Evolutionary conservation across 2,888 invertebrate genomes (phyloP).

Genomic region (Nymphalis c-album): DNA sequence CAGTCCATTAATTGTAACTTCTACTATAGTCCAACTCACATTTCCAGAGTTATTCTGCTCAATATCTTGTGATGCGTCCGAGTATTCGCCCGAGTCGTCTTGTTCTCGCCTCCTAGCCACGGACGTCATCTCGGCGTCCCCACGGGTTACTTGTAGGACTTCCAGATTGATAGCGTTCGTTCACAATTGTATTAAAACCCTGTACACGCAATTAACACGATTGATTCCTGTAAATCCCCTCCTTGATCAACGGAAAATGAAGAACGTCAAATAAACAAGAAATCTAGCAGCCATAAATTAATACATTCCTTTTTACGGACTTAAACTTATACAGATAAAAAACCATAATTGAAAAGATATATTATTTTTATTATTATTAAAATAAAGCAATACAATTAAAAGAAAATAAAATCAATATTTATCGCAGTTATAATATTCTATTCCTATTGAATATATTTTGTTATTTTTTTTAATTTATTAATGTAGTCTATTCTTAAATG

Average conservation of each 20-base stretch:
- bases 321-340: slow-evolving; percentile 21
- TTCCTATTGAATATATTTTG: too few relatives aligned
- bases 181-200: slow-evolving; percentile 45
- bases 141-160: slow-evolving; percentile 68
- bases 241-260: slow-evolving; percentile 61
- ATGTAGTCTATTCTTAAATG: too few relatives aligned
- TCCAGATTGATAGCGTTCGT: slow-evolving; percentile 70
- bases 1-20: slow-evolving; percentile 42
- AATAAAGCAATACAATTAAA: too few relatives aligned
- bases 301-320: slow-evolving; percentile 53
- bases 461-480: too few relatives aligned
- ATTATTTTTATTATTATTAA: too few relatives aligned
- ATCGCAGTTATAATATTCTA: too few relatives aligned
- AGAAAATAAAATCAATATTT: too few relatives aligned
- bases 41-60: slow-evolving; percentile 71
- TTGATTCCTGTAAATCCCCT: slow-evolving; percentile 61
- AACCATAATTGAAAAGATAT: neutral
- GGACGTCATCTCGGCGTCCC: slow-evolving; percentile 78
- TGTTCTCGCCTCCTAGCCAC: slow-evolving; percentile 66
- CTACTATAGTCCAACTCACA: slow-evolving; percentile 62
- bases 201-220: slow-evolving; percentile 51
- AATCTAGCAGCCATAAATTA: slow-evolving; percentile 71
- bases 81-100: slow-evolving; percentile 76
- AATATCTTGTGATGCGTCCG: slow-evolving; percentile 76
- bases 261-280: slow-evolving; percentile 77